These are phyloP conservation scores for Sycophaga agraensis DNA, from an alignment of 1,140 invertebrate species.

Conservation along the genomic window DNA sequence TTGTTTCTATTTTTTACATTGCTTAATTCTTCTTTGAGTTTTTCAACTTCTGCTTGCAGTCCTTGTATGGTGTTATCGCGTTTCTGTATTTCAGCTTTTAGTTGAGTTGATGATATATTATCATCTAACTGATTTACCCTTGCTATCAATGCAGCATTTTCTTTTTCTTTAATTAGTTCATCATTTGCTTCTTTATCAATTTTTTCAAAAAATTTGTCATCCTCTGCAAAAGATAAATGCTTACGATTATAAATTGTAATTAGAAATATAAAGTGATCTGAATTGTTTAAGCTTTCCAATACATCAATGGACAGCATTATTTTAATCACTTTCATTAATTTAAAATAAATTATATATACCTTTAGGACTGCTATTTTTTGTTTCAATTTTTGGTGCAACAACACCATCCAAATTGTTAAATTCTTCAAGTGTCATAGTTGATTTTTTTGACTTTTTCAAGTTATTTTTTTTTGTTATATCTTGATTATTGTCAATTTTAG, in stretches of 20 bases:
- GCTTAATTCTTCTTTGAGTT: slow-evolving; percentile 67
- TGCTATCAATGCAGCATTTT: slow-evolving; percentile 61
- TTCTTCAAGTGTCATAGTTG: slow-evolving; percentile 63
- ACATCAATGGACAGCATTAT: not conserved
- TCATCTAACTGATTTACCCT: slow-evolving; percentile 57
- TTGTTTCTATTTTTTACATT: slow-evolving; percentile 77
- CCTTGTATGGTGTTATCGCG: slow-evolving; percentile 66
- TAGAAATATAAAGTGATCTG: too few species aligned
- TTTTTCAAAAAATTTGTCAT: slow-evolving; percentile 68
- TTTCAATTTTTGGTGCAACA: slow-evolving; percentile 19
- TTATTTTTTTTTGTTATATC: slow-evolving; percentile 51
- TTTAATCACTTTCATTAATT: not conserved
- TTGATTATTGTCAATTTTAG: slow-evolving; percentile 46
- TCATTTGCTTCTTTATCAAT: slow-evolving; percentile 67
- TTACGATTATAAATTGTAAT: not conserved
- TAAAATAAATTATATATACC: not conserved
- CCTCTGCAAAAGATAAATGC: slow-evolving; percentile 31
- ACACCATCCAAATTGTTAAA: slow-evolving; percentile 57
- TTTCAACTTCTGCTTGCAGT: slow-evolving; percentile 64
- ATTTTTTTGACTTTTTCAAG: slow-evolving; percentile 62
- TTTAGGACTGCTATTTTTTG: not conserved
- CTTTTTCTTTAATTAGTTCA: slow-evolving; percentile 68
- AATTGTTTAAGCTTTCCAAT: too few species aligned
- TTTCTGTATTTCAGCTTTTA: slow-evolving; percentile 67
- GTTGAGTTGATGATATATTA: slow-evolving; percentile 61